Percentiles rank a stretch among this genome's conserved stretches.
Conservation (phyloP, 2,113 vertebrate species). For the Saccopteryx bilineata region DNA sequence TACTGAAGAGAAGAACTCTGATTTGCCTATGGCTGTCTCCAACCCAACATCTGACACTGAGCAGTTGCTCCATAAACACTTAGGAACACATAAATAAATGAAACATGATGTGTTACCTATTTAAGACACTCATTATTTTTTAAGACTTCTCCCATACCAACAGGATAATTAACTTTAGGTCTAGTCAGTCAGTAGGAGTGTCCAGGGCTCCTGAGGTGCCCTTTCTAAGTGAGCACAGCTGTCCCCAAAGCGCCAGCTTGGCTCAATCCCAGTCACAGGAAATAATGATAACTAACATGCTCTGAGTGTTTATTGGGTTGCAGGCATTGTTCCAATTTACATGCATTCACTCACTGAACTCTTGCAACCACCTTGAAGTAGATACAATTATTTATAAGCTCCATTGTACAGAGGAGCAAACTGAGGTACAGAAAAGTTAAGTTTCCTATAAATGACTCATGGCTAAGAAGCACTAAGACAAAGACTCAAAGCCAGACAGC, state of each 20-base stretch:
- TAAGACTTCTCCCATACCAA: not conserved
- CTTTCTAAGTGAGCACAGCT: not conserved
- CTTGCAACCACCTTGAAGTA: not conserved
- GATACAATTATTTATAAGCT: not conserved
- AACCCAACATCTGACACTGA: constrained; percentile 2
- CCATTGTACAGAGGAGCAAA: not conserved
- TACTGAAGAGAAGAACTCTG: not conserved
- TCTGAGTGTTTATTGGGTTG: not conserved
- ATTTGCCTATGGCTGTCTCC: not conserved
- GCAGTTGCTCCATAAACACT: constrained; percentile 42
- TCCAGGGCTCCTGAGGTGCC: not conserved
- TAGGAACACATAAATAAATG: constrained; percentile 17
- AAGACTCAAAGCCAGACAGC: not conserved
- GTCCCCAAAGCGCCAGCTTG: not conserved
- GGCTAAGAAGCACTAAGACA: not conserved
- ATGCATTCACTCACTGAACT: not conserved
- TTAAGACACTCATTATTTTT: not conserved
- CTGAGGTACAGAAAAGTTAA: not conserved
- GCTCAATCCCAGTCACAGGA: not conserved
- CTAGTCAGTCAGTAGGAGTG: not conserved
- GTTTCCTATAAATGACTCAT: not conserved
- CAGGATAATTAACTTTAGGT: not conserved
- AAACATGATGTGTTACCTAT: not conserved
- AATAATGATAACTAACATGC: not conserved
- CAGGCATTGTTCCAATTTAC: not conserved